Percentiles rank a stretch among this genome's conserved stretches.
Conservation (phyloP, 2,888 invertebrate genomes). For the Leucophenga maculata region DNA sequence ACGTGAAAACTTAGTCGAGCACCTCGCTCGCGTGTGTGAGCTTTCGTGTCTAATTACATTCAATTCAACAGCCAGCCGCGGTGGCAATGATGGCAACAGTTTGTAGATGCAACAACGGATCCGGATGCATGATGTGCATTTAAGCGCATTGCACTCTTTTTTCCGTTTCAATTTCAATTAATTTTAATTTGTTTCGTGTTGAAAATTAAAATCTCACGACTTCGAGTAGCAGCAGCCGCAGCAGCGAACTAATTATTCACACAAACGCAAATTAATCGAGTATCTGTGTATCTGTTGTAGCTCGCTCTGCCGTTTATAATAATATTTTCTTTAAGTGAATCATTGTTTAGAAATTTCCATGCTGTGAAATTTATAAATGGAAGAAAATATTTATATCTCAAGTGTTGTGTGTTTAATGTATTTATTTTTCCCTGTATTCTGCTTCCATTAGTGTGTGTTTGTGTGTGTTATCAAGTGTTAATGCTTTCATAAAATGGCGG, state of each 20-base stretch:
- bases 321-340: background rate
- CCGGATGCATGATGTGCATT: background rate
- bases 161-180: constrained; percentile 51
- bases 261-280: background rate
- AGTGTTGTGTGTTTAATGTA: too few species aligned
- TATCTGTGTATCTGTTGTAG: background rate
- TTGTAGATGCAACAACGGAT: too few species aligned
- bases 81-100: background rate
- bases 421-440: too few species aligned
- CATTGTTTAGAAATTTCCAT: background rate
- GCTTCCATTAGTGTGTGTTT: too few species aligned
- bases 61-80: background rate
- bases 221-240: background rate
- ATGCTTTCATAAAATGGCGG: constrained; percentile 15
- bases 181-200: constrained; percentile 50
- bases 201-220: constrained; percentile 49
- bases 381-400: too few species aligned
- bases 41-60: constrained; percentile 1
- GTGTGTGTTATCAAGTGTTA: background rate
- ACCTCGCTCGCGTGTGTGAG: background rate
- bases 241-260: constrained; percentile 8
- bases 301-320: background rate
- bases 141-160: constrained; percentile 10
- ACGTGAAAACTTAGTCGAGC: background rate
- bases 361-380: background rate